phyloP scores from a whole-genome alignment of 2,113 vertebrate species.

The Malurus cyaneus region DNA sequence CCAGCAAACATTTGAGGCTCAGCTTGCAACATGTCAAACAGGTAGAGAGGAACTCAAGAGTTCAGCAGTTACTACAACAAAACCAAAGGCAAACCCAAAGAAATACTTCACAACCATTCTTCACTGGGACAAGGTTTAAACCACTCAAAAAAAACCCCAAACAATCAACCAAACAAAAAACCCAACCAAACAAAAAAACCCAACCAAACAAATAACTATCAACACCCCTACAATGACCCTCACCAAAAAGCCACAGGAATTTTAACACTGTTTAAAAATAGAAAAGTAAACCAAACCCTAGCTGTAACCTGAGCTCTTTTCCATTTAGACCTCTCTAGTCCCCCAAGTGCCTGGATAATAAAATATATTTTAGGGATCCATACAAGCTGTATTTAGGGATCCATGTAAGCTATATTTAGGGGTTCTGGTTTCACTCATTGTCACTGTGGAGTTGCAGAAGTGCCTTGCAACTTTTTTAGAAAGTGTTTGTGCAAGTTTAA shows the following conservation, averaged over 20 bases:
- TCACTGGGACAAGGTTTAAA: neutral
- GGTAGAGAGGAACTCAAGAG: accelerated
- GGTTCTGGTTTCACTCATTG: constrained; percentile 20
- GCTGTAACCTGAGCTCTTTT: neutral
- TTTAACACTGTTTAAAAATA: neutral
- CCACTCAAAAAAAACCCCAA: neutral
- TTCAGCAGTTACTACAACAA: neutral
- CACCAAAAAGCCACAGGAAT: neutral
- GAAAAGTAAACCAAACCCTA: neutral
- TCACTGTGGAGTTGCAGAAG: neutral
- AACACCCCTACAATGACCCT: neutral
- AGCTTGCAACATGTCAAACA: neutral
- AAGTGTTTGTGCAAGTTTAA: neutral
- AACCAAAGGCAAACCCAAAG: neutral
- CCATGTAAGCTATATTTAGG: neutral
- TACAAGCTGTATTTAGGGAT: constrained; percentile 31
- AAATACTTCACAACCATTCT: neutral
- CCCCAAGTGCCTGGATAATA: neutral
- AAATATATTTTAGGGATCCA: constrained; percentile 27
- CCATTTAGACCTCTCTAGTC: neutral
- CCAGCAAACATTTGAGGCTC: accelerated
- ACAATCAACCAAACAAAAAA: neutral
- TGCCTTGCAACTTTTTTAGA: neutral
- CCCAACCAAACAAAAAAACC: neutral
- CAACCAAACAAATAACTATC: neutral